Evolutionary conservation across 2,888 invertebrate species (phyloP).

Genomic region (Nomada ferruginata): DNA sequence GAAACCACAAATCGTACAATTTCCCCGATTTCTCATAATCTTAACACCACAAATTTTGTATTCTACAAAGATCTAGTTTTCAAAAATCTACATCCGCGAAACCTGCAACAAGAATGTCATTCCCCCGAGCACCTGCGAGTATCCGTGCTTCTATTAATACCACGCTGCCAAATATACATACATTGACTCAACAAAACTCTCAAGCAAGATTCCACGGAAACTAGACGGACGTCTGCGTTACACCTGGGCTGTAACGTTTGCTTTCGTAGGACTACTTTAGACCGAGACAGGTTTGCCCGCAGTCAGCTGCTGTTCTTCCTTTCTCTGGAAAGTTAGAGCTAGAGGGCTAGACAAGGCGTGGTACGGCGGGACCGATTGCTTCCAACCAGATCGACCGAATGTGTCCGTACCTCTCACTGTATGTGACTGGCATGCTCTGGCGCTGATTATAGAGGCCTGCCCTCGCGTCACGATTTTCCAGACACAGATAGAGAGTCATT

Average conservation of each 20-base stretch:
- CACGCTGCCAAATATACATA: too few relatives aligned
- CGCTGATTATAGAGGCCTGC: constrained; percentile 75
- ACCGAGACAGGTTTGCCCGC: constrained; percentile 39
- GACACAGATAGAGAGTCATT: constrained; percentile 75
- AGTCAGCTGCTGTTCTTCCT: constrained; percentile 72
- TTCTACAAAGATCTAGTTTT: neutral
- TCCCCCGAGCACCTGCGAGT: neutral
- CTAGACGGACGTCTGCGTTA: neutral
- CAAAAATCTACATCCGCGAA: neutral
- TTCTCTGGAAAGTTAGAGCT: constrained; percentile 74
- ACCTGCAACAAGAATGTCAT: neutral
- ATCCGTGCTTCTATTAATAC: neutral
- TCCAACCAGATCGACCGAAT: constrained; percentile 73
- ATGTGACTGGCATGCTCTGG: constrained; percentile 76
- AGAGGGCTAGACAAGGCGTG: constrained; percentile 76
- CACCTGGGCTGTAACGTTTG: constrained; percentile 10
- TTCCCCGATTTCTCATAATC: neutral
- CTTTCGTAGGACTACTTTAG: constrained; percentile 36
- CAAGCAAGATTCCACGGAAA: constrained; percentile 6
- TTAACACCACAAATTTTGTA: too few relatives aligned
- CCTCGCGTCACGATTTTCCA: constrained; percentile 79
- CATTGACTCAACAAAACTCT: neutral
- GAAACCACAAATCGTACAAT: too few relatives aligned
- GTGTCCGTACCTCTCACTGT: constrained; percentile 78
- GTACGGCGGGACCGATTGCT: constrained; percentile 68